Base-by-base conservation (phyloP, 2,797 vertebrate species). In the Lates japonicus region DNA sequence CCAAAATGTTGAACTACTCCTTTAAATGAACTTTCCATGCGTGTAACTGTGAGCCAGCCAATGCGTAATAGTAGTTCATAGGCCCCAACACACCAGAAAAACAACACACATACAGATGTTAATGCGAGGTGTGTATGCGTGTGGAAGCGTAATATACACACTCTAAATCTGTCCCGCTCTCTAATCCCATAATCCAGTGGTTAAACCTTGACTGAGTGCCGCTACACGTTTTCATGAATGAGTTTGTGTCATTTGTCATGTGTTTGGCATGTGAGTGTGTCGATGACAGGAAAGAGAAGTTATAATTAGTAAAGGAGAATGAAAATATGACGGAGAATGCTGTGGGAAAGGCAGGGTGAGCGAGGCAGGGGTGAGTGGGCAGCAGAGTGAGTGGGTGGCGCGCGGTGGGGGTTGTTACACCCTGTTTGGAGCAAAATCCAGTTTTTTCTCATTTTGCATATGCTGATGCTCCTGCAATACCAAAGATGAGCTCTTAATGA, bases 121-220 rank as follows among this genome's bases (percentile, higher is more conserved):
- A n/a, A 39, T 29, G 19, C 62, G 16, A 41, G n/a, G 59, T 29
- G 66, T 41, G 51, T 62, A 48, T 59, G n/a, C n/a, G n/a, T n/a
- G n/a, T n/a, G 44, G 68, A 42, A 70, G 31, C 17, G 35, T 80
- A 74, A 58, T 75, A 66, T 66, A 75, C 29, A 76, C 70, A 42
- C 66, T 62, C 66, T 68, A 85, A 90, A 91, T 90, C 87, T n/a
- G n/a, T n/a, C n/a, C n/a, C n/a, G n/a, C n/a, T n/a, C n/a, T 79
- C 72, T 92, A 93, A 94, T 90, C 93, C 74, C 37, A 81, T 94
- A 94, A 94, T 93, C 90, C 88, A n/a, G 71, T 16, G 58, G 79
- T 81, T 91, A 89, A 93, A 74, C 82, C 73, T 71, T 49, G n/a
- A n/a, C n/a, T 74, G 88, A 90, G 87, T 76, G 77, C 71, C 7